Conservation (phyloP, 2,797 vertebrate genomes). For the Coregonus suidteri region DNA sequence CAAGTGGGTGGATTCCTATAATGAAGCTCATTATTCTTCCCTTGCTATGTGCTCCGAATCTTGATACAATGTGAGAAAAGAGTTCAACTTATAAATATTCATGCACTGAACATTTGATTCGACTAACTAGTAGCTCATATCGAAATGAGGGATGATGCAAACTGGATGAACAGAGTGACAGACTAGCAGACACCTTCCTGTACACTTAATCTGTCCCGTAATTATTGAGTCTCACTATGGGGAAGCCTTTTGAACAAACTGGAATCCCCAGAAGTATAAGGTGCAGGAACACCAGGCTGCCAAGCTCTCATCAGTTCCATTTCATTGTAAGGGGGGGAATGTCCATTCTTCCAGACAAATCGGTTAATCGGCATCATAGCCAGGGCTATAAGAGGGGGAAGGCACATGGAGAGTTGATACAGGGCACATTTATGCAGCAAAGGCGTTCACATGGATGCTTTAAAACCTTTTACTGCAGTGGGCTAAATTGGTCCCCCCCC, state of each 20-base stretch:
- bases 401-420: neutral
- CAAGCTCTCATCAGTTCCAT: conserved; percentile 12
- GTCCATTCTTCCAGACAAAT: neutral
- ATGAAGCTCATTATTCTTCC: conserved; percentile 66
- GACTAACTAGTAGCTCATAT: conserved; percentile 17
- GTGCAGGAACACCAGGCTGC: neutral
- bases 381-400: neutral
- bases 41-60: conserved; percentile 32
- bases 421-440: conserved; percentile 7
- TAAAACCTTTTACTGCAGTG: neutral
- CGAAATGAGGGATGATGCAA: conserved; percentile 52
- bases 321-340: neutral
- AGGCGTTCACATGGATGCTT: conserved; percentile 24
- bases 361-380: conserved; percentile 17
- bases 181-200: conserved; percentile 17
- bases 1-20: conserved; percentile 44
- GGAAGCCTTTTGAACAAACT: conserved; percentile 34
- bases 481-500: too few relatives aligned
- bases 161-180: conserved; percentile 48
- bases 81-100: conserved; percentile 58
- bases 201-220: conserved; percentile 11
- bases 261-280: conserved; percentile 30
- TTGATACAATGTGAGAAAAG: conserved; percentile 39
- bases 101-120: conserved; percentile 43
- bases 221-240: conserved; percentile 21